Evolutionary conservation across 1,140 invertebrate species (phyloP).

Genomic region (Atta colombica): DNA sequence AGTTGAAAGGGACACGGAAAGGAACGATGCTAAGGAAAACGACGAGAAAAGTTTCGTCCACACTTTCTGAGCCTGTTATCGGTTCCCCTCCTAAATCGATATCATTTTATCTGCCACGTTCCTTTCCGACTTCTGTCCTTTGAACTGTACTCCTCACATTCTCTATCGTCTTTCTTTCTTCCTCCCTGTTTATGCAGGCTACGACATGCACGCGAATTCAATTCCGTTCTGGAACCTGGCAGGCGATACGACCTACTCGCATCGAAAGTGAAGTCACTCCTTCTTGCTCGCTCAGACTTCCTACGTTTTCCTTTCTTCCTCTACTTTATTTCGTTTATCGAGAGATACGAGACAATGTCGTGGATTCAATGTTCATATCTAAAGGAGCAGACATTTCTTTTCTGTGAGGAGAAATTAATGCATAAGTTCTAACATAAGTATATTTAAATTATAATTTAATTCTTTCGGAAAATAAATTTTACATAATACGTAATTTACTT

Average conservation of each 20-base stretch:
- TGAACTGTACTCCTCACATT: slow-evolving; percentile 45
- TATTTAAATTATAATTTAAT: background rate
- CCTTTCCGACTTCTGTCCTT: slow-evolving; percentile 58
- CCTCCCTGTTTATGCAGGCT: slow-evolving; percentile 71
- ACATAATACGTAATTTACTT: no score
- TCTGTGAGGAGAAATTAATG: background rate
- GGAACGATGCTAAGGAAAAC: slow-evolving; percentile 26
- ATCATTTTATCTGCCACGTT: slow-evolving; percentile 67
- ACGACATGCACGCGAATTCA: slow-evolving; percentile 70
- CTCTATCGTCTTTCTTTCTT: slow-evolving; percentile 23
- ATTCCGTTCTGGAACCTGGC: slow-evolving; percentile 65
- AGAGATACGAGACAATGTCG: slow-evolving; percentile 5
- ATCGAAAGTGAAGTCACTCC: slow-evolving; percentile 28
- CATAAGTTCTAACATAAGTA: background rate
- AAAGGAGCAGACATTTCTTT: background rate
- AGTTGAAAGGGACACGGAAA: background rate
- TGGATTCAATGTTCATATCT: background rate
- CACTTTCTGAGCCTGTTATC: slow-evolving; percentile 4
- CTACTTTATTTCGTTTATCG: slow-evolving; percentile 5
- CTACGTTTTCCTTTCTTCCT: background rate
- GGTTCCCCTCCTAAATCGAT: slow-evolving; percentile 49
- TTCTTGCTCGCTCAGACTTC: background rate
- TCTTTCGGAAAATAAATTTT: slow-evolving; percentile 9
- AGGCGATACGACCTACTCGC: slow-evolving; percentile 55
- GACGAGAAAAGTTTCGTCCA: slow-evolving; percentile 28